Evolutionary conservation across 2,888 invertebrate species (phyloP).

Genomic region (Troides helena): DNA sequence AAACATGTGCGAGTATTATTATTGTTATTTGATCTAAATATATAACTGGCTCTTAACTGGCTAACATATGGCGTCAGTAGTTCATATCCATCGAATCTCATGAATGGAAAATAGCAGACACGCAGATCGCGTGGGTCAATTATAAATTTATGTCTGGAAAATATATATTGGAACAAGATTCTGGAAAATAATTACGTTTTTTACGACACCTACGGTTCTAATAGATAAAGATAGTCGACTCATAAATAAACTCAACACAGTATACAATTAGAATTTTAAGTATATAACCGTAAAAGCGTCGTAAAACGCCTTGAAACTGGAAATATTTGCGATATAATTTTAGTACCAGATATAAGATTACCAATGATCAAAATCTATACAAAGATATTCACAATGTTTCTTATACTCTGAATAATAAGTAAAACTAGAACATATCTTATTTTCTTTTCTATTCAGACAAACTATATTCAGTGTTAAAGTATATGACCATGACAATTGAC

Average conservation of each 20-base stretch:
- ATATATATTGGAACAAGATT: not conserved
- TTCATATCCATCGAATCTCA: no score
- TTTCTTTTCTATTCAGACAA: no score
- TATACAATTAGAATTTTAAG: slow-evolving; percentile 15
- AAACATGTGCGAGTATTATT: no score
- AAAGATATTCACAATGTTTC: not conserved
- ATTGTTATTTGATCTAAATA: no score
- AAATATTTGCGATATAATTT: slow-evolving; percentile 26
- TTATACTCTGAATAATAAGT: not conserved
- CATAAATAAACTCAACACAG: slow-evolving; percentile 23
- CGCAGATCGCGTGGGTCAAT: not conserved
- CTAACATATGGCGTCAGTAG: no score
- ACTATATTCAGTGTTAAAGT: not conserved
- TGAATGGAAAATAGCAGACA: no score
- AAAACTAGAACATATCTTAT: not conserved
- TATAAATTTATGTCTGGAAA: not conserved
- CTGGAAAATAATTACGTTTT: slow-evolving; percentile 30
- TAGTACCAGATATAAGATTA: slow-evolving; percentile 6
- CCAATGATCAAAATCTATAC: not conserved
- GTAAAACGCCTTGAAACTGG: slow-evolving; percentile 38
- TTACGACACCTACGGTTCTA: slow-evolving; percentile 32
- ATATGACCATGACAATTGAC: not conserved
- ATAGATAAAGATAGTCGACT: slow-evolving; percentile 36
- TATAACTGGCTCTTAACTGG: no score
- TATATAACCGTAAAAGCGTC: slow-evolving; percentile 39